Percentiles rank a stretch among this genome's conserved stretches.
These are phyloP conservation scores for Lobophora halterata DNA, from an alignment of 2,888 invertebrate genomes.

Conservation along the genomic window DNA sequence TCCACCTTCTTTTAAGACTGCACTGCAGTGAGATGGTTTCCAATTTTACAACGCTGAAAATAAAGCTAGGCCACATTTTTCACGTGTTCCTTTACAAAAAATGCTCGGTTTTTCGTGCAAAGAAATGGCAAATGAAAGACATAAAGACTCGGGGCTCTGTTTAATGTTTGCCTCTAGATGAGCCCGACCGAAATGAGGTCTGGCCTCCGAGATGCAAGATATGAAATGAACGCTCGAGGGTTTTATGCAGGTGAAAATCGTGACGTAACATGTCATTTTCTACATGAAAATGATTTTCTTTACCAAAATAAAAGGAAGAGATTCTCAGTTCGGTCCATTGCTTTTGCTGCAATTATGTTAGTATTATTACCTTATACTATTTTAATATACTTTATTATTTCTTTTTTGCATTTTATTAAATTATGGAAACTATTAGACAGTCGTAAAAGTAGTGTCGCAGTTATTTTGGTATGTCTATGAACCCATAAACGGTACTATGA, in stretches of 20 bases:
- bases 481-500: too few relatives aligned
- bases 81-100: constrained; percentile 11
- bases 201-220: constrained; percentile 10
- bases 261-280: constrained; percentile 1
- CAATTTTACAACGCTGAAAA: not conserved
- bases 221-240: constrained; percentile 6
- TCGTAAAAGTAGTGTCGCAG: too few relatives aligned
- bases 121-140: constrained; percentile 15
- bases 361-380: too few relatives aligned
- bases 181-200: constrained; percentile 44
- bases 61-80: constrained; percentile 23
- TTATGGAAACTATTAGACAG: too few relatives aligned
- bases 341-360: too few relatives aligned
- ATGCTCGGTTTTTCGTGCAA: constrained; percentile 25
- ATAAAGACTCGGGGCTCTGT: constrained; percentile 23
- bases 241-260: constrained; percentile 3
- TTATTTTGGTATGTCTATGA: too few relatives aligned
- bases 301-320: too few relatives aligned
- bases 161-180: constrained; percentile 39
- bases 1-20: not conserved
- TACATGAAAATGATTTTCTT: not conserved
- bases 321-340: too few relatives aligned
- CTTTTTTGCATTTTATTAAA: too few relatives aligned
- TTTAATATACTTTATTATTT: too few relatives aligned
- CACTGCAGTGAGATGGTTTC: not conserved